Evolutionary conservation across 2,888 invertebrate species (phyloP).

Genomic region (Cordylochernes scorpioides): DNA sequence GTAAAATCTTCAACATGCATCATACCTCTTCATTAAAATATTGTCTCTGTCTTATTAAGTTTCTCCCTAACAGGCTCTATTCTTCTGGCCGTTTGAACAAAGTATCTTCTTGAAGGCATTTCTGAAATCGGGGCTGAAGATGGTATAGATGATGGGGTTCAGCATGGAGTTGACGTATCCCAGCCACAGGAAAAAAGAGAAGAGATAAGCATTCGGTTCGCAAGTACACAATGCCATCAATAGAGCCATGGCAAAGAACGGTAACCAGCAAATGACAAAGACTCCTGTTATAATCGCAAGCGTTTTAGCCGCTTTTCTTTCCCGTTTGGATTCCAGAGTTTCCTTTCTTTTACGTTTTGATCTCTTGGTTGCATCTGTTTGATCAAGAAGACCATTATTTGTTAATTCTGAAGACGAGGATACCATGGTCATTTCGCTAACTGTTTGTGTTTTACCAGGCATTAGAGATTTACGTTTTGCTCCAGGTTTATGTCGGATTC

Average conservation of each 20-base stretch:
- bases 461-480: no score
- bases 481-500: conserved; percentile 36
- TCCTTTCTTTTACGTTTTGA: no score
- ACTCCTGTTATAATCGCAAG: conserved; percentile 88
- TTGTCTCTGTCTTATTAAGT: no score
- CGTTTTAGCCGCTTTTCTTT: conserved; percentile 78
- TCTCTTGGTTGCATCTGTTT: no score
- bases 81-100: no score
- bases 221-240: conserved; percentile 45
- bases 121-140: conserved; percentile 65
- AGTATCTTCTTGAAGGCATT: conserved; percentile 65
- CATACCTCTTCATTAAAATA: no score
- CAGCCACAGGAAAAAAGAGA: conserved; percentile 56
- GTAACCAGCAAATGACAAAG: conserved; percentile 77
- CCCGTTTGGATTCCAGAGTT: conserved; percentile 58
- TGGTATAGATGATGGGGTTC: conserved; percentile 48
- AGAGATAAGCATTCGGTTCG: conserved; percentile 29
- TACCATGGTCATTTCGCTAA: no score
- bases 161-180: conserved; percentile 73
- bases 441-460: no score
- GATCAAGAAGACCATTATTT: no score
- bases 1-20: no score
- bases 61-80: no score
- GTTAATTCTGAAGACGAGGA: no score
- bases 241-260: conserved; percentile 68